phyloP scores from a whole-genome alignment of 2,113 vertebrate genomes.

The Geococcyx californianus region DNA sequence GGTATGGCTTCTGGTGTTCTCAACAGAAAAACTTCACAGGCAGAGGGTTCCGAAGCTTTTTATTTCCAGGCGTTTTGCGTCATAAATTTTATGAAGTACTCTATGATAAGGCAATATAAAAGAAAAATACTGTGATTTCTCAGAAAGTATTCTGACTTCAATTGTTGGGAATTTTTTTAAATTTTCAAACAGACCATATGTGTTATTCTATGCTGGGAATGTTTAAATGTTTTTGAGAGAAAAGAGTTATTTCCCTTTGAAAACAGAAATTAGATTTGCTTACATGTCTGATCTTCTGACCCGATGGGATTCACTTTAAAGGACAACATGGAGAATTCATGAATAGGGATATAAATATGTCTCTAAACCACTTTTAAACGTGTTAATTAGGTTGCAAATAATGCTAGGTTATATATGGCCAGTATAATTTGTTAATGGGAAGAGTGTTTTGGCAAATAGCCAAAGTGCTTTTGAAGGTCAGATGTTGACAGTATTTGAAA shows the following conservation, averaged over 20 bases:
- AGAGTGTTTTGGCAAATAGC: constrained; percentile 11
- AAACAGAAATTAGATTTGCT: neutral
- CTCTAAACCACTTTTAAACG: neutral
- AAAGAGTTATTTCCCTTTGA: neutral
- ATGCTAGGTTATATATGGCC: neutral
- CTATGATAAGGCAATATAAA: neutral
- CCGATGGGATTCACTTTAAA: neutral
- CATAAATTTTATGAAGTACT: neutral
- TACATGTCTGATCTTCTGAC: neutral
- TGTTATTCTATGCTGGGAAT: neutral
- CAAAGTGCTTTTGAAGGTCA: constrained; percentile 18
- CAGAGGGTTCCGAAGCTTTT: neutral
- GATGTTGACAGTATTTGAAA: neutral
- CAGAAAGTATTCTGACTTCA: neutral
- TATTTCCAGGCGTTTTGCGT: neutral
- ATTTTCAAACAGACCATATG: neutral
- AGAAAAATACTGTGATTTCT: neutral
- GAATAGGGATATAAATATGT: neutral
- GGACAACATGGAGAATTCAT: neutral
- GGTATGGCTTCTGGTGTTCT: neutral
- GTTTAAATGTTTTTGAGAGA: neutral
- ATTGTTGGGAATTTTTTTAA: neutral
- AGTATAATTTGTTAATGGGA: neutral
- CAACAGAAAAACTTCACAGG: neutral
- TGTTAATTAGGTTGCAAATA: constrained; percentile 2